Conservation (phyloP, 2,888 invertebrate species). For the Andrena chrysosceles region DNA sequence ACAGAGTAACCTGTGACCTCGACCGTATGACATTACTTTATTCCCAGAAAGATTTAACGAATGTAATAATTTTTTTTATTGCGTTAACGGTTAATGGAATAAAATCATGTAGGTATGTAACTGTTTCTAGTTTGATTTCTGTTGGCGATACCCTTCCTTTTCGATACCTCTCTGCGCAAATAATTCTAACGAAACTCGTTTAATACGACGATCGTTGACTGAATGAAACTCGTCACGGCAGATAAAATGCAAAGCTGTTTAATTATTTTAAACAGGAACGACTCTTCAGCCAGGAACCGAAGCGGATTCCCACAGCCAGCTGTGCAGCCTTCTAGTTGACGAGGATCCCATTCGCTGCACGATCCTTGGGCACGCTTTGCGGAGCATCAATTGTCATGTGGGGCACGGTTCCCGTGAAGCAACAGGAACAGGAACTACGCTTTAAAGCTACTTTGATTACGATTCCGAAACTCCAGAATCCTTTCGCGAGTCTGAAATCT, state of each 20-base stretch:
- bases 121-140: neutral
- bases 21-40: neutral
- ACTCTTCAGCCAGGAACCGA: conserved; percentile 11
- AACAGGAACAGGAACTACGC: conserved; percentile 64
- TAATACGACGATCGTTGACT: neutral
- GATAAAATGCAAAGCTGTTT: conserved; percentile 11
- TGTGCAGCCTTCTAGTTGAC: neutral
- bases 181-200: neutral
- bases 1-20: too few species aligned
- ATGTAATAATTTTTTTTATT: neutral
- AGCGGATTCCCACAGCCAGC: conserved; percentile 39
- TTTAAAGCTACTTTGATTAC: conserved; percentile 61
- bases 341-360: conserved; percentile 26
- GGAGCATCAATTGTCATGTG: conserved; percentile 53
- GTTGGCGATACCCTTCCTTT: too few species aligned
- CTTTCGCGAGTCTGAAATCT: conserved; percentile 15
- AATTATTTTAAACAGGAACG: conserved; percentile 15
- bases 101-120: neutral
- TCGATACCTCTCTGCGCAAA: neutral
- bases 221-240: neutral
- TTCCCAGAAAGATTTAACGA: neutral
- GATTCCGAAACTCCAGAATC: conserved; percentile 47
- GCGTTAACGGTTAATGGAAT: neutral
- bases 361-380: conserved; percentile 46
- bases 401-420: conserved; percentile 50